Evolutionary conservation across 2,113 vertebrate genomes (phyloP).

Genomic region (Nothoprocta perdicaria): DNA sequence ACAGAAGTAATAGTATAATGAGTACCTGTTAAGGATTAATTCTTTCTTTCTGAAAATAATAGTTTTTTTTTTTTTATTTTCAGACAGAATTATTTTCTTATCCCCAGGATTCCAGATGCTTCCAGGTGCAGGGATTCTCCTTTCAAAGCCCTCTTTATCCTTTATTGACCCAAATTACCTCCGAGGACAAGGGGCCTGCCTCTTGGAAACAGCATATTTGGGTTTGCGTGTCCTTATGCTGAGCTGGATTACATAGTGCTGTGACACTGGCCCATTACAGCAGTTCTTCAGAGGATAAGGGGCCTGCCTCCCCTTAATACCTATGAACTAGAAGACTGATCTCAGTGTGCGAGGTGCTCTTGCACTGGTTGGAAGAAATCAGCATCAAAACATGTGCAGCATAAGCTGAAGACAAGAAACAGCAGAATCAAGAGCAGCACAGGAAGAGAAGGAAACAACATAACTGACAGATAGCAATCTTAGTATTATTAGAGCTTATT

Average conservation of each 20-base stretch:
- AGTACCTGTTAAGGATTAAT: not conserved
- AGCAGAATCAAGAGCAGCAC: not conserved
- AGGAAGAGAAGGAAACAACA: not conserved
- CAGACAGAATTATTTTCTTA: not conserved
- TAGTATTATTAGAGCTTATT: constrained; percentile 7
- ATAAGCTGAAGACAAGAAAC: not conserved
- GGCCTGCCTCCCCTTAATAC: too few species aligned
- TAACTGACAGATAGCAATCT: not conserved
- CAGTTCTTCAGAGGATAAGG: too few species aligned
- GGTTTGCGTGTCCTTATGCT: not conserved
- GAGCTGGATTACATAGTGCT: not conserved
- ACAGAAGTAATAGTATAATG: not conserved
- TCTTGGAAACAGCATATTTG: not conserved
- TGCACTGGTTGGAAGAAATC: not conserved
- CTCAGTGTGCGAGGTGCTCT: not conserved
- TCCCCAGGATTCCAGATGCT: not conserved
- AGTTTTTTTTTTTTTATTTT: accelerated
- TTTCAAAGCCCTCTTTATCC: not conserved
- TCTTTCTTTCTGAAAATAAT: not conserved
- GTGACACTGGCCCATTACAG: not conserved
- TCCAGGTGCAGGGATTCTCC: not conserved
- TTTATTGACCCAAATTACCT: not conserved
- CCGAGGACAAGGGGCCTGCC: not conserved
- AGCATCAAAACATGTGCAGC: not conserved
- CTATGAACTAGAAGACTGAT: not conserved